phyloP scores from a whole-genome alignment of 2,888 invertebrate genomes.

The Periphyllus acericola region DNA sequence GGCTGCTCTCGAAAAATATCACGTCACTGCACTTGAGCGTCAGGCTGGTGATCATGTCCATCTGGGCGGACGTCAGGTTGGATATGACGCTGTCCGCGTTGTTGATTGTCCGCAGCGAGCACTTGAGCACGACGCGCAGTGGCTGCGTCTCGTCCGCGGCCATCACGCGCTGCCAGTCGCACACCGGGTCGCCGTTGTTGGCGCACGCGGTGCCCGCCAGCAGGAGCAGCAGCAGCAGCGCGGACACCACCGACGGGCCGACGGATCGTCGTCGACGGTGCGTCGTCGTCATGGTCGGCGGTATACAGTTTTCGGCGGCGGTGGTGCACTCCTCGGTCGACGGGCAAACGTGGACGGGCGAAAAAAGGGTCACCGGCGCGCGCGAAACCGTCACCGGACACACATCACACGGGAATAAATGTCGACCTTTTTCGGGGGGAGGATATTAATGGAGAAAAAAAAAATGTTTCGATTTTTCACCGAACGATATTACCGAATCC shows the following conservation, averaged over 20 bases:
- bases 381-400: constrained; percentile 47
- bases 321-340: background rate
- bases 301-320: constrained; percentile 9
- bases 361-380: background rate
- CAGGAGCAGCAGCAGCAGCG: background rate
- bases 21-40: constrained; percentile 80
- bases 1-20: constrained; percentile 78
- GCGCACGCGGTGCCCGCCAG: constrained; percentile 20
- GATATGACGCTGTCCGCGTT: constrained; percentile 76
- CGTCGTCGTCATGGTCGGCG: constrained; percentile 10
- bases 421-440: background rate
- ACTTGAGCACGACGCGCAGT: constrained; percentile 66
- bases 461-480: background rate
- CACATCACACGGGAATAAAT: constrained; percentile 35
- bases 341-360: background rate
- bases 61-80: constrained; percentile 76
- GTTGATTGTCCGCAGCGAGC: constrained; percentile 78
- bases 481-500: background rate
- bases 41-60: constrained; percentile 76
- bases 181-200: constrained; percentile 77
- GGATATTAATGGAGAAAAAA: background rate
- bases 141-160: constrained; percentile 68
- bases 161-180: constrained; percentile 75
- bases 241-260: background rate
- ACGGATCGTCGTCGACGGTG: constrained; percentile 31